Base-by-base conservation (phyloP, 2,888 invertebrate species). In the Tricholauxania praeusta region DNA sequence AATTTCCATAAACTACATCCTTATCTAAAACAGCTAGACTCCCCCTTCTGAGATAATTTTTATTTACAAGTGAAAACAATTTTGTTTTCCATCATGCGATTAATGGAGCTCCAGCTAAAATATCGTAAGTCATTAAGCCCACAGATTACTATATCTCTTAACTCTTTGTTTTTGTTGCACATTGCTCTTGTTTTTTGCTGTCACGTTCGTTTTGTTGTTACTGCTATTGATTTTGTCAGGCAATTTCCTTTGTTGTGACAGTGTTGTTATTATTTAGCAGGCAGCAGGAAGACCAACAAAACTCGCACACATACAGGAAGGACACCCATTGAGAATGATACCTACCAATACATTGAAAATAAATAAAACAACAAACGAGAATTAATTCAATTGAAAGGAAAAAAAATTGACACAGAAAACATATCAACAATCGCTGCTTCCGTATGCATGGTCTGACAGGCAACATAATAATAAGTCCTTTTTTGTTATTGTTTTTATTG, bases 401-500 rank as follows among this genome's bases (percentile, higher is more conserved):
- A 39, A 22, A 19, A 60, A 15, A 28, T 15, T 15, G 15, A 14
- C 32, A 22, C 28, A 22, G 57, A 19, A n/a, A 57, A 57, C 22
- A 22, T 5, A 14, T 57, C 49, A 67, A 55, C 66, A 67, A 67
- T 67, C 66, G 47, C 53, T 17, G 51, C 59, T 39, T 59, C 48
- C 60, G 63, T 47, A 53, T 62, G 60, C 59, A 47, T 59, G 55
- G 64, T 22, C 55, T 55, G 71, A 17, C 63, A 63, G 15, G 47
- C 49, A 70, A 70, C 70, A 70, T 48, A 48, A 70, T 15, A 39
- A n/a, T 17, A 48, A 14, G 48, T 49, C 22, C 28, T 39, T 22
- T 39, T 39, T 10, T 39, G 39, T 39, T 39, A 39, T 39, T 39
- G 39, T 39, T 39, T 39, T 39, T 39, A 39, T 39, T 39, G 39